Evolutionary conservation across 2,797 vertebrate genomes (phyloP).

Genomic region (Sciurus carolinensis): DNA sequence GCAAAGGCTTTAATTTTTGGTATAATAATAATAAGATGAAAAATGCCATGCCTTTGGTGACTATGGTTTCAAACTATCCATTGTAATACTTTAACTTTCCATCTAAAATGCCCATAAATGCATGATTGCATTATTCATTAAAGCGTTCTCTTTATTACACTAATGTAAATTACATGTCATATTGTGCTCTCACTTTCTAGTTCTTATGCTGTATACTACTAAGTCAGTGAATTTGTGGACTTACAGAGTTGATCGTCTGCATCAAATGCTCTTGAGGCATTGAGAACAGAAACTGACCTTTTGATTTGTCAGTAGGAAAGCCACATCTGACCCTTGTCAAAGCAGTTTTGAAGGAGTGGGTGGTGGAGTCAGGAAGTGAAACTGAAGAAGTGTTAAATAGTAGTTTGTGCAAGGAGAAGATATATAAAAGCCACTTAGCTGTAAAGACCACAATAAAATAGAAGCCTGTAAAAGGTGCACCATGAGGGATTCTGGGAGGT

Average conservation of each 20-base stretch:
- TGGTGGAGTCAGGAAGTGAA: not conserved
- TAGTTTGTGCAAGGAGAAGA: not conserved
- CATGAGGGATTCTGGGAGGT: not conserved
- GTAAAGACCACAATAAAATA: not conserved
- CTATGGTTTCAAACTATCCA: no score
- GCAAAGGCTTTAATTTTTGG: not conserved
- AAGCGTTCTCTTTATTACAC: not conserved
- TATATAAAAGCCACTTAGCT: not conserved
- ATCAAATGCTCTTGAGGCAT: not conserved
- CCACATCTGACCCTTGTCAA: no score
- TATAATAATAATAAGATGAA: not conserved
- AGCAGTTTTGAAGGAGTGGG: no score
- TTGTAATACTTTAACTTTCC: no score
- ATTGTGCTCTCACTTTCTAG: not conserved
- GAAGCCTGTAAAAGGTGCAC: not conserved
- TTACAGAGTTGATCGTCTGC: not conserved
- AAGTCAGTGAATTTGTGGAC: not conserved
- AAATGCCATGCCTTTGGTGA: no score
- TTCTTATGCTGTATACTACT: not conserved
- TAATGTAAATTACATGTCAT: not conserved
- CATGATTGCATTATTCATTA: no score
- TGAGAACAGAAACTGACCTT: slow-evolving; percentile 6
- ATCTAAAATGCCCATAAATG: no score
- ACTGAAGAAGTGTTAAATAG: not conserved
- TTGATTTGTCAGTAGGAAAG: not conserved